Conservation (phyloP, 2,888 invertebrate species). For the Anaspis maculata region DNA sequence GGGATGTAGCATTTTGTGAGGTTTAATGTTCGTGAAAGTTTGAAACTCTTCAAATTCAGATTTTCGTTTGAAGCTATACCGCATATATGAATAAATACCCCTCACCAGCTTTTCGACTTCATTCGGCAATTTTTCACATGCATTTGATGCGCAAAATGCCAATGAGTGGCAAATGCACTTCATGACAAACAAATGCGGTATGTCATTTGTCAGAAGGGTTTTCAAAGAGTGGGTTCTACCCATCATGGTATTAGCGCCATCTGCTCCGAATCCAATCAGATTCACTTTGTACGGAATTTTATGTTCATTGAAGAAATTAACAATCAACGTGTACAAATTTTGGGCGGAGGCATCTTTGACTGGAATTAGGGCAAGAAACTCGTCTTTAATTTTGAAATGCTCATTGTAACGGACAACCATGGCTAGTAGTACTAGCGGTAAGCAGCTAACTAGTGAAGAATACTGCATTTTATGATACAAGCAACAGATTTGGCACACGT, state of each 20-base stretch:
- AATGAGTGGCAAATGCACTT: neutral
- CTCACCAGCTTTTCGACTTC: neutral
- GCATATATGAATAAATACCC: neutral
- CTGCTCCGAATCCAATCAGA: conserved; percentile 1
- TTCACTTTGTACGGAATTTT: too few species aligned
- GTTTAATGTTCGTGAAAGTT: neutral
- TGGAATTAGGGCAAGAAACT: neutral
- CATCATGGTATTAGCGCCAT: neutral
- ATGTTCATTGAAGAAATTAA: neutral
- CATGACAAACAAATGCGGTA: neutral
- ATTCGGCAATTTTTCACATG: neutral
- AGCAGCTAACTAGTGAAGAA: too few species aligned
- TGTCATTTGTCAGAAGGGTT: neutral
- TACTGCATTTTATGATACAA: too few species aligned
- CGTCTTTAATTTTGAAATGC: neutral
- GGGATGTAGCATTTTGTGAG: neutral
- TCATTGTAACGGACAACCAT: neutral
- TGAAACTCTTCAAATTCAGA: neutral
- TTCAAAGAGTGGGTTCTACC: neutral
- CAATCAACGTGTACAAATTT: neutral
- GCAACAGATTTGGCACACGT: too few species aligned
- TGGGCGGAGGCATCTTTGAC: neutral
- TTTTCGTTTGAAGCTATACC: neutral
- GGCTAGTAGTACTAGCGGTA: too few species aligned
- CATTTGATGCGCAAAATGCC: neutral